These are phyloP conservation scores for Toxotes lorentzi DNA, from an alignment of 2,797 vertebrate genomes.

Conservation along the genomic window DNA sequence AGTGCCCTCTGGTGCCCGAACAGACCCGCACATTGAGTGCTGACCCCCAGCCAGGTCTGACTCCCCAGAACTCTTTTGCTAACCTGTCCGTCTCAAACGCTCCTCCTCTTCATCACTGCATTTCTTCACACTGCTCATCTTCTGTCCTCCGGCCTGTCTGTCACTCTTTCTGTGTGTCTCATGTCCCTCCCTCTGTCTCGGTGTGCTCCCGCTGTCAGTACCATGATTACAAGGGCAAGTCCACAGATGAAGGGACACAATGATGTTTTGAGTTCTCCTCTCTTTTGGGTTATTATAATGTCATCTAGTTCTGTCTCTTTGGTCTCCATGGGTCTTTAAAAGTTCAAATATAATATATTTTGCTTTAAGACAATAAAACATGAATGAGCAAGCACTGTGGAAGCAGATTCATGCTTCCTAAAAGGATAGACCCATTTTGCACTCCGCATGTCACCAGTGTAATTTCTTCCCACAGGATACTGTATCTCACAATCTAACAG, in stretches of 20 bases:
- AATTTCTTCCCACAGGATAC: not conserved
- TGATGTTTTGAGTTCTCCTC: not conserved
- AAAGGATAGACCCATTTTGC: not conserved
- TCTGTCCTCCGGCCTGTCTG: slow-evolving; percentile 32
- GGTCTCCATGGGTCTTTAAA: not conserved
- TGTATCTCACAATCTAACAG: not conserved
- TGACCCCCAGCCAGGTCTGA: slow-evolving; percentile 86
- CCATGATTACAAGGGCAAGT: slow-evolving; percentile 20
- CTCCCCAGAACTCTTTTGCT: slow-evolving; percentile 36
- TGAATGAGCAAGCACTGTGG: not conserved
- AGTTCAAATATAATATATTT: not conserved
- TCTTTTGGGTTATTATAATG: not conserved
- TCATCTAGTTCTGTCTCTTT: not conserved
- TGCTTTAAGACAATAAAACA: not conserved
- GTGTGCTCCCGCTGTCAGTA: slow-evolving; percentile 24
- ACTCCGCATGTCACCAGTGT: not conserved
- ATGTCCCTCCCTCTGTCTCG: slow-evolving; percentile 12
- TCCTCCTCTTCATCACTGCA: slow-evolving; percentile 23
- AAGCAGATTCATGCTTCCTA: not conserved
- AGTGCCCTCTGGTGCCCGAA: slow-evolving; percentile 71
- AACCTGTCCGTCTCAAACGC: slow-evolving; percentile 12
- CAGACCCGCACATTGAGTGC: slow-evolving; percentile 17
- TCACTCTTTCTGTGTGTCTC: slow-evolving; percentile 23
- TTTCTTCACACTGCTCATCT: slow-evolving; percentile 43
- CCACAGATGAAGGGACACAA: not conserved